phyloP scores from a whole-genome alignment of 2,113 vertebrate species.

The Silurus asotus region DNA sequence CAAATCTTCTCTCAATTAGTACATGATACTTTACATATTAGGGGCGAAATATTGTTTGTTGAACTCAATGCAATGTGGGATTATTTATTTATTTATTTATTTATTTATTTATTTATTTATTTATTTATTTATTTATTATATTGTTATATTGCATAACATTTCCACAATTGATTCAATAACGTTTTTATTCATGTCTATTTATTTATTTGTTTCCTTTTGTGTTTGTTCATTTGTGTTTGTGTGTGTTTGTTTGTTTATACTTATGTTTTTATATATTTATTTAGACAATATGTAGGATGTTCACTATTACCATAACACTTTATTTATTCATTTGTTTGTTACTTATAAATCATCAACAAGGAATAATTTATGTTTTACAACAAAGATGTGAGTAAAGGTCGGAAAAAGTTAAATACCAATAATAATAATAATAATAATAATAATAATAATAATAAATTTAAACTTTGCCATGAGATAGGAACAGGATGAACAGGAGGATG shows the following conservation, averaged over 20 bases:
- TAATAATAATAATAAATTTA: background rate
- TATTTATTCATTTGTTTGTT: background rate
- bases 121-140: too few species aligned
- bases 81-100: background rate
- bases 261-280: background rate
- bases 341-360: background rate
- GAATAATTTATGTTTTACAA: background rate
- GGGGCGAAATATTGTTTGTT: background rate
- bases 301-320: background rate
- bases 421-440: background rate
- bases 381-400: background rate
- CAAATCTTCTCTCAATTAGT: background rate
- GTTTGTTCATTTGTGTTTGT: background rate
- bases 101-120: background rate
- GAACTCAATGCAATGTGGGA: background rate
- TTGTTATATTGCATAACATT: too few species aligned
- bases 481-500: background rate
- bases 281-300: too few species aligned
- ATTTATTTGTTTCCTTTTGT: too few species aligned
- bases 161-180: too few species aligned
- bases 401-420: background rate
- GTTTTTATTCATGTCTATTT: too few species aligned
- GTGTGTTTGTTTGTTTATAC: background rate
- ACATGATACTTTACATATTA: background rate
- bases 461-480: background rate